A percentile compares a stretch with the other conserved stretches of the same genome.
Evolutionary conservation across 92 coral and sea anemone genomes (phyloP).

Genomic region (Porites rus): DNA sequence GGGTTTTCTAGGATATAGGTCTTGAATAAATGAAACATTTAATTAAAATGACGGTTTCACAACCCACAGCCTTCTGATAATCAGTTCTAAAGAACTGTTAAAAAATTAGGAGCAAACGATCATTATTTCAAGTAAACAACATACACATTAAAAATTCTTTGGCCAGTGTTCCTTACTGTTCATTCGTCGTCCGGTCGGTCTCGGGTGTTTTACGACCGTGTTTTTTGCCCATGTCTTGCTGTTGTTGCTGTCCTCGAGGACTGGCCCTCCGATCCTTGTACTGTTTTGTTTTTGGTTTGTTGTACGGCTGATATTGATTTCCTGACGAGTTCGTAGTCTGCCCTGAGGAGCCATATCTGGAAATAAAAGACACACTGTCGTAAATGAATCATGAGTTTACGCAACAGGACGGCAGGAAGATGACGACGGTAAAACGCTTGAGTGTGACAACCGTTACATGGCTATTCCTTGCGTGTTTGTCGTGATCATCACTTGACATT

Average conservation of each 20-base stretch:
- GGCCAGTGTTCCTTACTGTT: conserved; percentile 19
- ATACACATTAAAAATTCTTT: conserved; percentile 32
- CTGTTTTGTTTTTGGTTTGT: conserved; percentile 72
- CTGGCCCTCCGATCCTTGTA: conserved; percentile 64
- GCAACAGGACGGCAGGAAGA: no score
- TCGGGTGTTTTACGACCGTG: conserved; percentile 80
- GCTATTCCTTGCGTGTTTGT: no score
- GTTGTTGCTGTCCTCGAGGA: conserved; percentile 68
- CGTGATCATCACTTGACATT: no score
- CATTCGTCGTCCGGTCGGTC: conserved; percentile 64
- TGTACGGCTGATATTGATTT: conserved; percentile 50
- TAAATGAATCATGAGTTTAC: no score
- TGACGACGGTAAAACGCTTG: no score
- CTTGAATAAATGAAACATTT: no score
- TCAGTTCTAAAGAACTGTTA: not conserved
- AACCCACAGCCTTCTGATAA: not conserved
- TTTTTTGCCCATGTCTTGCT: conserved; percentile 56
- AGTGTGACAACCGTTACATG: no score
- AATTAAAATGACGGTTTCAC: no score
- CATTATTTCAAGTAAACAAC: not conserved
- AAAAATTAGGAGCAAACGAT: not conserved
- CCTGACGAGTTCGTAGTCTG: conserved; percentile 30
- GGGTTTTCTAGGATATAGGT: no score
- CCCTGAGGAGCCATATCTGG: conserved; percentile 26
- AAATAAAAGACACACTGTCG: not conserved